Percentiles rank a stretch among this genome's conserved stretches.
phyloP scores from a whole-genome alignment of 1,140 invertebrate genomes.

The Cherax quadricarinatus region DNA sequence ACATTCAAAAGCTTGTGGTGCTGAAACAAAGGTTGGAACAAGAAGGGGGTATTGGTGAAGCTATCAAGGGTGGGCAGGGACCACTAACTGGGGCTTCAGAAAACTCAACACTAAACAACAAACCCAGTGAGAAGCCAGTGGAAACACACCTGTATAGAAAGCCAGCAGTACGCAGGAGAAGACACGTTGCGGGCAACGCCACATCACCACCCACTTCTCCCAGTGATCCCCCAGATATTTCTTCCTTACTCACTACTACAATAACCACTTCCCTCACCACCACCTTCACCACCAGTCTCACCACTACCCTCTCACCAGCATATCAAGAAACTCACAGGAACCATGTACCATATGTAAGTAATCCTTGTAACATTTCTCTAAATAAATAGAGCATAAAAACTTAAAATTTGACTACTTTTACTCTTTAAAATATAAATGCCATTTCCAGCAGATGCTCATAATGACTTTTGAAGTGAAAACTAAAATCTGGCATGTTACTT shows the following conservation, averaged over 20 bases:
- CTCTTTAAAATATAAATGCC: too few species aligned
- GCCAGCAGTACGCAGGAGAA: constrained; percentile 55
- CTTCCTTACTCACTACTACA: constrained; percentile 54
- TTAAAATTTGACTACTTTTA: too few species aligned
- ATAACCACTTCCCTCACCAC: constrained; percentile 46
- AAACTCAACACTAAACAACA: not conserved
- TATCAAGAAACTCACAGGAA: constrained; percentile 27
- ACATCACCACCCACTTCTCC: constrained; percentile 42
- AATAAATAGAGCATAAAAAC: too few species aligned
- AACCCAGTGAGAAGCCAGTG: not conserved
- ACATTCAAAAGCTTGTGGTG: constrained; percentile 61
- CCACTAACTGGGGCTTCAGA: not conserved
- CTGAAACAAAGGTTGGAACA: constrained; percentile 61
- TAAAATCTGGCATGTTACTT: too few species aligned
- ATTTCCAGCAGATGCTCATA: too few species aligned
- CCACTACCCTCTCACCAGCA: constrained; percentile 28
- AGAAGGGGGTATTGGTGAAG: constrained; percentile 47
- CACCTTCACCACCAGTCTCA: constrained; percentile 4
- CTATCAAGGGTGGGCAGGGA: constrained; percentile 1
- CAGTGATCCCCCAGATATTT: constrained; percentile 49
- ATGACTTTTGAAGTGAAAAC: too few species aligned
- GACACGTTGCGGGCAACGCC: constrained; percentile 55
- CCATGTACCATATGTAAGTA: constrained; percentile 40
- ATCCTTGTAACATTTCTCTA: too few species aligned
- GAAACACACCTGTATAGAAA: constrained; percentile 55